A percentile compares a stretch with the other conserved stretches of the same genome.
Conservation (phyloP, 1,140 invertebrate genomes). For the Mylabris phalerata region DNA sequence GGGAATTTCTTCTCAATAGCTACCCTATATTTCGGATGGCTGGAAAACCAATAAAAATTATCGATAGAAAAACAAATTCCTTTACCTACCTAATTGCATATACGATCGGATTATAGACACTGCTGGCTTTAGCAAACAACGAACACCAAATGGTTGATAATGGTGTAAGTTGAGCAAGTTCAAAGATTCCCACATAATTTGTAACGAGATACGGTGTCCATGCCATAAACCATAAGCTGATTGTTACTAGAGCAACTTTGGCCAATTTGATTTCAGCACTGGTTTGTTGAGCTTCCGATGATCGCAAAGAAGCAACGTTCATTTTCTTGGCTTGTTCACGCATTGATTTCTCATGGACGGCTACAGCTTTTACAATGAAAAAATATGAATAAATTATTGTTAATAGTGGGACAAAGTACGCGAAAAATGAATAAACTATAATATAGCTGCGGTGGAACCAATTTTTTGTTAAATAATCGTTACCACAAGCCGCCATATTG, state of each 20-base stretch:
- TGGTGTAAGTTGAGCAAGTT: conserved; percentile 56
- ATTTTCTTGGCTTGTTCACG: conserved; percentile 77
- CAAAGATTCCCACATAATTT: conserved; percentile 69
- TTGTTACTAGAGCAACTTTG: conserved; percentile 75
- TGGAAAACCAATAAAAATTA: conserved; percentile 35
- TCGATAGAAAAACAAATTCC: too few species aligned
- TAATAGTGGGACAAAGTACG: conserved; percentile 63
- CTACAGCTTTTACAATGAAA: conserved; percentile 70
- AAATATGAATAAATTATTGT: conserved; percentile 71
- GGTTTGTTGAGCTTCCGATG: conserved; percentile 55
- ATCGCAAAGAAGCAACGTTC: conserved; percentile 71
- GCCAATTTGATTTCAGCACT: conserved; percentile 70
- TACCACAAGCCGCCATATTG: conserved; percentile 78
- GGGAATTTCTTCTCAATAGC: conserved; percentile 66
- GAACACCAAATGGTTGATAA: conserved; percentile 71
- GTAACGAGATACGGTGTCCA: conserved; percentile 80
- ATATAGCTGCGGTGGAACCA: conserved; percentile 61
- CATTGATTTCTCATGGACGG: conserved; percentile 73
- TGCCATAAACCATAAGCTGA: conserved; percentile 74
- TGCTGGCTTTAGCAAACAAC: conserved; percentile 70
- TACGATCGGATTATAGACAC: conserved; percentile 75
- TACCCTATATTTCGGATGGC: conserved; percentile 68
- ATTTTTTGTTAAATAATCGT: conserved; percentile 68
- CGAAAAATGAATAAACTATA: conserved; percentile 59
- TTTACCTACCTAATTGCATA: conserved; percentile 64